These are phyloP conservation scores for Brachyopa scutellaris DNA, from an alignment of 2,888 invertebrate genomes.

Conservation along the genomic window DNA sequence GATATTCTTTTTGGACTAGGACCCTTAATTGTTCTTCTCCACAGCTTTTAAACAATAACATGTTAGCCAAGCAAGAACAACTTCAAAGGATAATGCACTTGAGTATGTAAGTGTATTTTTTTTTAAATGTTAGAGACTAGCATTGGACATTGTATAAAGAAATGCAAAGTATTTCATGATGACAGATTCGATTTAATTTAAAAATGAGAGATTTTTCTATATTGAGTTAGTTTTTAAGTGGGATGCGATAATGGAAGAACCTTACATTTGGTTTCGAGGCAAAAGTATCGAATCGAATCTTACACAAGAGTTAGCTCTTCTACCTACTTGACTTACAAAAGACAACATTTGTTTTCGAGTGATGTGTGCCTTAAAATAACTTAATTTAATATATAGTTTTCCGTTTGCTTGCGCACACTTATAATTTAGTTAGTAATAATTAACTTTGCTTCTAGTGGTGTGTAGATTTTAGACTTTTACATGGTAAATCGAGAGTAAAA, in stretches of 20 bases:
- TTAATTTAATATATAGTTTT: slow-evolving; percentile 7
- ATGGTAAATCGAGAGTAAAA: slow-evolving; percentile 61
- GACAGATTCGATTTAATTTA: slow-evolving; percentile 29
- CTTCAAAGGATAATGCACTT: slow-evolving; percentile 45
- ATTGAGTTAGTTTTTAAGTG: neutral
- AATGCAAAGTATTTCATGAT: slow-evolving; percentile 20
- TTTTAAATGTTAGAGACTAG: slow-evolving; percentile 58
- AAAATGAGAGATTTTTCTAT: slow-evolving; percentile 23
- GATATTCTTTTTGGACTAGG: slow-evolving; percentile 66
- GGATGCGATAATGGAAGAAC: neutral
- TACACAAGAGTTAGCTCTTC: slow-evolving; percentile 5
- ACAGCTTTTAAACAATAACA: slow-evolving; percentile 6
- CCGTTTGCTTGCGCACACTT: slow-evolving; percentile 35
- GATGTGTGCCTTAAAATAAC: slow-evolving; percentile 14
- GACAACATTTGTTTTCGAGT: slow-evolving; percentile 26
- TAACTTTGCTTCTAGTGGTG: slow-evolving; percentile 41
- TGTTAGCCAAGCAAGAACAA: slow-evolving; percentile 28
- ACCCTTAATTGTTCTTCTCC: slow-evolving; percentile 40
- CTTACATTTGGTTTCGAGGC: neutral
- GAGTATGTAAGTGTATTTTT: slow-evolving; percentile 34
- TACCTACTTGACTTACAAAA: slow-evolving; percentile 39
- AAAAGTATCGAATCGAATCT: slow-evolving; percentile 25
- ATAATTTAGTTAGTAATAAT: slow-evolving; percentile 44
- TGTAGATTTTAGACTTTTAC: slow-evolving; percentile 35
- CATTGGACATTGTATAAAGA: slow-evolving; percentile 47